Percentiles rank a stretch among this genome's conserved stretches.
Conservation (phyloP, 92 coral and sea anemone genomes). For the Montipora capitata region DNA sequence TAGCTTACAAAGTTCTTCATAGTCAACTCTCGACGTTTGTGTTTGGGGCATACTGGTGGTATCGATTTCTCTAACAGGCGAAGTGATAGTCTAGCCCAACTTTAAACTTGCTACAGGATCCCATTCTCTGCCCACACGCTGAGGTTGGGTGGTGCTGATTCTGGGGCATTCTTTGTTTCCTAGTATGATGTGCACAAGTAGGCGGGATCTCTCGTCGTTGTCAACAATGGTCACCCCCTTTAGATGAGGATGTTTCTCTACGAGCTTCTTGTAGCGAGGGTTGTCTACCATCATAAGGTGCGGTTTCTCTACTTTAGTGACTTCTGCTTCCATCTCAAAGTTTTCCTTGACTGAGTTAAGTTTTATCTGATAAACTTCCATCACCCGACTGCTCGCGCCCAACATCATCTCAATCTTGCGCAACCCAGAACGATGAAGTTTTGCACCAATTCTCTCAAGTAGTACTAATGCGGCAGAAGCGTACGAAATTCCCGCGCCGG, state of each 20-base stretch:
- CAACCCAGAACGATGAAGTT: slow-evolving; percentile 4
- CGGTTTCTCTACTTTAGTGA: neutral
- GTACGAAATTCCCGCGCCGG: slow-evolving; percentile 6
- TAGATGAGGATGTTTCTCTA: slow-evolving; percentile 15
- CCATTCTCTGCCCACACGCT: neutral
- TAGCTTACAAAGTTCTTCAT: neutral
- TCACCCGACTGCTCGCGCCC: neutral
- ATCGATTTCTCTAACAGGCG: neutral
- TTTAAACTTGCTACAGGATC: neutral
- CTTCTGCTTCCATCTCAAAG: slow-evolving; percentile 11
- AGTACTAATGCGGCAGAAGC: slow-evolving; percentile 4
- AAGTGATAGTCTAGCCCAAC: slow-evolving; percentile 18
- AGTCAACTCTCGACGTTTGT: neutral
- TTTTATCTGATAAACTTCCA: neutral
- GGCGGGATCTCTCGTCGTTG: no score
- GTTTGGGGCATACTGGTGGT: neutral
- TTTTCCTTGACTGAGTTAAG: neutral
- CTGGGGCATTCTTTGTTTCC: slow-evolving; percentile 40
- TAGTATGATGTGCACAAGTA: slow-evolving; percentile 29
- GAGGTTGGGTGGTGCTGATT: slow-evolving; percentile 33
- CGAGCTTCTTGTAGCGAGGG: slow-evolving; percentile 18
- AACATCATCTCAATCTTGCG: slow-evolving; percentile 29
- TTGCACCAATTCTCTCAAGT: neutral
- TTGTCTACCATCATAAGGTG: slow-evolving; percentile 22
- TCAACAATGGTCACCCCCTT: neutral